Evolutionary conservation across 1,140 invertebrate species (phyloP).

Genomic region (Whitmania pigra): DNA sequence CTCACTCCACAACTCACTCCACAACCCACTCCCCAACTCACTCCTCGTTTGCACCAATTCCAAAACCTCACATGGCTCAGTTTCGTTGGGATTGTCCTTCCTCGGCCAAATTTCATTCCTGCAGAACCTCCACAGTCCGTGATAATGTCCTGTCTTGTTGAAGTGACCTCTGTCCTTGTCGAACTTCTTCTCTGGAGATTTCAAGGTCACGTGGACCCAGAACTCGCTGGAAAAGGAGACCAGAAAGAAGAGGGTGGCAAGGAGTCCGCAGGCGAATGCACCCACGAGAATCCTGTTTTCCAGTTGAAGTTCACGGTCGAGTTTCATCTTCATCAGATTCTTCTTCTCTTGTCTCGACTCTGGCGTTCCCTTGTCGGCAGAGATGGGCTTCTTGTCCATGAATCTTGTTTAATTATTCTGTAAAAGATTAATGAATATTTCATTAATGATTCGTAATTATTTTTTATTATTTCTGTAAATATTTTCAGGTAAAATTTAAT

Average conservation of each 20-base stretch:
- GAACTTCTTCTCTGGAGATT: not conserved
- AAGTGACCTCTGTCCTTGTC: slow-evolving; percentile 7
- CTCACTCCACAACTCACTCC: too few species aligned
- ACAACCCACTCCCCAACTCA: too few species aligned
- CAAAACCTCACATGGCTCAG: too few species aligned
- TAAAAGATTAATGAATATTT: too few species aligned
- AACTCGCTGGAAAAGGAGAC: slow-evolving; percentile 7
- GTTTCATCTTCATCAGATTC: not conserved
- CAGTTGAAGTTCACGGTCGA: not conserved
- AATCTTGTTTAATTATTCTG: too few species aligned
- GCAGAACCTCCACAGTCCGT: slow-evolving; percentile 17
- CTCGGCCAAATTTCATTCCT: slow-evolving; percentile 10
- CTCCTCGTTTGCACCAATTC: too few species aligned
- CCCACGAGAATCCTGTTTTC: not conserved
- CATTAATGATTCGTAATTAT: too few species aligned
- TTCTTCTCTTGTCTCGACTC: not conserved
- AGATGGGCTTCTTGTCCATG: not conserved
- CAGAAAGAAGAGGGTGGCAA: slow-evolving; percentile 5
- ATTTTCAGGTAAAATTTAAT: too few species aligned
- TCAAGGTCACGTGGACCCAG: slow-evolving; percentile 10
- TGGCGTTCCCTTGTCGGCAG: not conserved
- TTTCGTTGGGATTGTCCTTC: not conserved
- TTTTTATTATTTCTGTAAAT: too few species aligned
- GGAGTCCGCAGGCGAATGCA: slow-evolving; percentile 1
- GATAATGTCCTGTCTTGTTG: slow-evolving; percentile 14